phyloP scores from a whole-genome alignment of 2,113 vertebrate species.

The Lamprotornis superbus region DNA sequence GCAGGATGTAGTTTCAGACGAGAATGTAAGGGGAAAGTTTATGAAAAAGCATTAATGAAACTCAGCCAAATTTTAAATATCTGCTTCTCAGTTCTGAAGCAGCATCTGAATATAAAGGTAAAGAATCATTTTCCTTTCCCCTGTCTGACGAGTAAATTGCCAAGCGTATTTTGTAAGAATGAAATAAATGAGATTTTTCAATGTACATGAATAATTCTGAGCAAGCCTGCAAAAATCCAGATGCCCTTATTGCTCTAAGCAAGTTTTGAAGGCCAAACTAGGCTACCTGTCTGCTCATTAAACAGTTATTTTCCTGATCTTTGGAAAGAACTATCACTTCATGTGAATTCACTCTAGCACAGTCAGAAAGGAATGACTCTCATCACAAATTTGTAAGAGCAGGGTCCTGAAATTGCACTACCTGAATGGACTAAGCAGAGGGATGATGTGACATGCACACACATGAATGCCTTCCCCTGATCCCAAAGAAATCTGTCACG shows the following conservation, averaged over 20 bases:
- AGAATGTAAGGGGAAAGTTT: not conserved
- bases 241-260: not conserved
- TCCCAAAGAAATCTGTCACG: not conserved
- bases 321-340: not conserved
- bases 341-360: not conserved
- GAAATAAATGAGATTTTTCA: conserved; percentile 22
- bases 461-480: not conserved
- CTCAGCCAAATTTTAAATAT: not conserved
- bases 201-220: conserved; percentile 3
- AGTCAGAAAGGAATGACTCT: not conserved
- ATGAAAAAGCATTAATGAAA: not conserved
- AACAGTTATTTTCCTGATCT: not conserved
- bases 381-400: not conserved
- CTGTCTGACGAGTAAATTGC: not conserved
- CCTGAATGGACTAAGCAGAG: not conserved
- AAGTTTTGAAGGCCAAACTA: not conserved
- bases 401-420: not conserved
- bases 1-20: not conserved
- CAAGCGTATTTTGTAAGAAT: not conserved
- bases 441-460: not conserved
- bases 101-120: not conserved
- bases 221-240: not conserved
- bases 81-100: not conserved
- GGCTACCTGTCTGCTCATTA: not conserved
- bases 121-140: not conserved